Evolutionary conservation across 1,140 invertebrate genomes (phyloP), one percentile per base, ranked within the genome.

Genomic region (Drosophila malerkotliana): DNA sequence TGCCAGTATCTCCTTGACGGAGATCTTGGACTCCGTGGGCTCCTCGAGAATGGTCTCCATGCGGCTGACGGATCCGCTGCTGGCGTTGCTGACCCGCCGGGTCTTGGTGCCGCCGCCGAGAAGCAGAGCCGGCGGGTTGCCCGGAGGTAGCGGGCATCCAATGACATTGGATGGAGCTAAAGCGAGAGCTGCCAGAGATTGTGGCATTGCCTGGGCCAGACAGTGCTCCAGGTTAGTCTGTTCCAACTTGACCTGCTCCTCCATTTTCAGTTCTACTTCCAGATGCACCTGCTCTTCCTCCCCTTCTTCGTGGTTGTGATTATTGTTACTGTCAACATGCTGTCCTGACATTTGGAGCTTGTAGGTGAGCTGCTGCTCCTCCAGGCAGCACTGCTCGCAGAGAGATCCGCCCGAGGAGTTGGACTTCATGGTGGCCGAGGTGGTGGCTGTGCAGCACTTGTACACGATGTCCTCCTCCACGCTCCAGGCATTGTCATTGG

Each of bases 11-110:
- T 96, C 96, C 73, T 95, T 95, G 30, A 97, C 96, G 61, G 96
- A 96, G 64, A 96, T 93, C 92, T 96, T 96, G 18, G 94, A 95
- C 85, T 96, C 95, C 6, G 92, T 92, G 5, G 94, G 94, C 75
- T 97, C 96, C 87, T 97, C 96, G n/a, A 95, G 93, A 34, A 96
- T 96, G 2, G 96, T 96, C 91, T 96, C 95, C 95, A 96, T 96
- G 77, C 94, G 93, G 41, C 93, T 93, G 48, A 93, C 93, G 57
- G 94, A 94, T 41, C 93, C 93, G 8, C 93, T 93, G 77, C 93
- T 94, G 79, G 92, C 93, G 76, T 93, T 93, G 79, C 92, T 92
- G 24, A 91, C 88, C 54, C 92, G 80, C 21, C 92, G 77, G 9
- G 81, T 79, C 39, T 91, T 91, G 8, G 7, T 63, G 37, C 58